phyloP scores from a whole-genome alignment of 2,888 invertebrate species.

The Phortica magna region DNA sequence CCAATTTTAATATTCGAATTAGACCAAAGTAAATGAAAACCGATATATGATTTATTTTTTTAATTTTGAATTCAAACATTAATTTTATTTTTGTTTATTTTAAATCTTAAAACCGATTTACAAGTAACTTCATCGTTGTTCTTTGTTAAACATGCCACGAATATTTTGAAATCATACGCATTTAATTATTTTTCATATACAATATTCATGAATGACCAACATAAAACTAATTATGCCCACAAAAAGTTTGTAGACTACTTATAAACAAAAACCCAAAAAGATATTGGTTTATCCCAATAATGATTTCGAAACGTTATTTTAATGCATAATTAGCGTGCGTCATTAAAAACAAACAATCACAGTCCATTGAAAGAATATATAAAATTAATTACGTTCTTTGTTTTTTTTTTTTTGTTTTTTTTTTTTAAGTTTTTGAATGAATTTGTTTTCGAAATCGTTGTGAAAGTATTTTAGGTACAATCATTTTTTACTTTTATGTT shows the following conservation, averaged over 20 bases:
- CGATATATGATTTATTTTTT: constrained; percentile 48
- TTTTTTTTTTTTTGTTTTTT: constrained; percentile 32
- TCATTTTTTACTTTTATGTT: constrained; percentile 35
- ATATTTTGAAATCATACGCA: constrained; percentile 38
- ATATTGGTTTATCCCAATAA: constrained; percentile 43
- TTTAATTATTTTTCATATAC: constrained; percentile 57
- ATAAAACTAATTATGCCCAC: constrained; percentile 65
- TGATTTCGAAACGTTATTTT: constrained; percentile 32
- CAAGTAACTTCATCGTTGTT: constrained; percentile 17
- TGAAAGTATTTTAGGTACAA: too few species aligned
- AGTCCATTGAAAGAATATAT: constrained; percentile 65
- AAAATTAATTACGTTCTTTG: constrained; percentile 52
- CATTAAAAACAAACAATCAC: constrained; percentile 65
- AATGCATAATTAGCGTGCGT: constrained; percentile 55
- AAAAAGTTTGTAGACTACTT: constrained; percentile 66
- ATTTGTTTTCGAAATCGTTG: background rate
- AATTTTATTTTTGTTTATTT: constrained; percentile 19
- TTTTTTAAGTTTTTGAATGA: constrained; percentile 14
- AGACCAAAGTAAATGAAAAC: constrained; percentile 21
- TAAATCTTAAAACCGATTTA: constrained; percentile 13
- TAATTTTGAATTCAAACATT: constrained; percentile 32
- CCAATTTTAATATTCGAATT: too few species aligned
- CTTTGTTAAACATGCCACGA: constrained; percentile 39
- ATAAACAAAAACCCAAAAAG: constrained; percentile 56
- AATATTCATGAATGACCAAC: constrained; percentile 23